Percentiles rank a stretch among this genome's conserved stretches.
Conservation (phyloP, 1,140 invertebrate genomes). For the Drosophila murphyi region DNA sequence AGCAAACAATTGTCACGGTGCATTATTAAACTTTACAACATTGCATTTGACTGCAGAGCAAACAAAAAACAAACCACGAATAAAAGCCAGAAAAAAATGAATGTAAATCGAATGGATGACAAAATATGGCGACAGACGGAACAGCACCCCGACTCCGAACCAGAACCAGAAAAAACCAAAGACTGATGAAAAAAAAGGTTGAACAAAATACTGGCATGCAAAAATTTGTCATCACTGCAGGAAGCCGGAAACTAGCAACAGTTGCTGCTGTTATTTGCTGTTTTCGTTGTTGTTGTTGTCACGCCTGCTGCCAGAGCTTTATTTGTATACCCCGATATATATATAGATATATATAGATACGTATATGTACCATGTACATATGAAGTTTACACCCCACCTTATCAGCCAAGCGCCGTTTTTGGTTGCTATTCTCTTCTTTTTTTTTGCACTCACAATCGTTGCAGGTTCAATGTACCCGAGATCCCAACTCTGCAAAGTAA, state of each 20-base stretch:
- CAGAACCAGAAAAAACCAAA: not conserved
- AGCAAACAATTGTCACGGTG: conserved; percentile 44
- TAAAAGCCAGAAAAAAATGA: conserved; percentile 44
- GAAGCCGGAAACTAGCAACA: conserved; percentile 81
- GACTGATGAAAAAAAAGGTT: conserved; percentile 33
- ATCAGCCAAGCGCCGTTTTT: conserved; percentile 32
- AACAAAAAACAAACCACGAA: conserved; percentile 2
- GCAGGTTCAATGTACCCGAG: conserved; percentile 78
- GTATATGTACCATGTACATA: conserved; percentile 13
- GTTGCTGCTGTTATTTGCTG: conserved; percentile 57
- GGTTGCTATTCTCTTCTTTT: conserved; percentile 18
- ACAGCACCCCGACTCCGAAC: conserved; percentile 13
- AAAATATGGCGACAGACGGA: conserved; percentile 46
- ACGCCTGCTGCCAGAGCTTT: conserved; percentile 59
- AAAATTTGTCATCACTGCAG: conserved; percentile 75
- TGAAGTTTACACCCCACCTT: conserved; percentile 16
- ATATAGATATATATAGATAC: not conserved
- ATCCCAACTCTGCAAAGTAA: conserved; percentile 24
- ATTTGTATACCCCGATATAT: conserved; percentile 31
- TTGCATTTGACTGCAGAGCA: conserved; percentile 9
- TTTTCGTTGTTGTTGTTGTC: conserved; percentile 37
- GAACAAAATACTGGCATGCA: conserved; percentile 45
- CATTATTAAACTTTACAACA: conserved; percentile 50
- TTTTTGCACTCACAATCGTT: conserved; percentile 53
- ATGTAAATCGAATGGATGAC: conserved; percentile 54